Evolutionary conservation across 1,140 invertebrate species (phyloP).

Genomic region (Rhagoletis pomonella): DNA sequence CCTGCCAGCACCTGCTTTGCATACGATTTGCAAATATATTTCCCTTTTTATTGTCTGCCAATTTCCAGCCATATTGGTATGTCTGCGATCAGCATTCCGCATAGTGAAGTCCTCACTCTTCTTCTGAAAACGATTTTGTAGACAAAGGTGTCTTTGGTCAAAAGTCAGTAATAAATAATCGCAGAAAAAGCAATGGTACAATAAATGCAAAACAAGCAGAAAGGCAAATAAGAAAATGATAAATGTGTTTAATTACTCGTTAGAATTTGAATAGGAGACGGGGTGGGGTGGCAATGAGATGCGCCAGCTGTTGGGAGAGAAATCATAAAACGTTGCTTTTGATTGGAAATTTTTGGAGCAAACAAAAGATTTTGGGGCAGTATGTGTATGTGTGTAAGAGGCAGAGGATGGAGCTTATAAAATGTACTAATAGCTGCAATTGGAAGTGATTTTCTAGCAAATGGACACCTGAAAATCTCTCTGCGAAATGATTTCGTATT

Average conservation of each 20-base stretch:
- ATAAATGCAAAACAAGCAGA: constrained; percentile 45
- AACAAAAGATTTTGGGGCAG: neutral
- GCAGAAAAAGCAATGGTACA: neutral
- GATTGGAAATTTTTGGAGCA: neutral
- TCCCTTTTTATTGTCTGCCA: neutral
- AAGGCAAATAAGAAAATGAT: constrained; percentile 36
- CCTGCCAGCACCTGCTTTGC: too few relatives aligned
- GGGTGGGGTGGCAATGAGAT: neutral
- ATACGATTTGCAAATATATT: constrained; percentile 25
- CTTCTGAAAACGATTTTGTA: neutral
- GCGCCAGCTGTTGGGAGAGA: neutral
- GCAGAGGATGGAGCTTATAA: neutral
- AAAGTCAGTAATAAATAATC: constrained; percentile 39
- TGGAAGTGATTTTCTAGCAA: neutral
- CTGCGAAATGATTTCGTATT: too few relatives aligned
- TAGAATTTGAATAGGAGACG: neutral
- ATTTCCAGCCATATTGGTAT: neutral
- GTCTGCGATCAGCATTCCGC: constrained; percentile 13
- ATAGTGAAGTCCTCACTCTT: neutral
- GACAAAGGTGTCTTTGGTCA: neutral
- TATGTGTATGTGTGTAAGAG: neutral
- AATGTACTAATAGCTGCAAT: neutral
- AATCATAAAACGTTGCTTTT: neutral
- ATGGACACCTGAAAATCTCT: neutral
- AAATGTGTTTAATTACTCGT: constrained; percentile 52